Conservation (phyloP, 2,797 vertebrate genomes). For the Phrynocephalus vlangalii region DNA sequence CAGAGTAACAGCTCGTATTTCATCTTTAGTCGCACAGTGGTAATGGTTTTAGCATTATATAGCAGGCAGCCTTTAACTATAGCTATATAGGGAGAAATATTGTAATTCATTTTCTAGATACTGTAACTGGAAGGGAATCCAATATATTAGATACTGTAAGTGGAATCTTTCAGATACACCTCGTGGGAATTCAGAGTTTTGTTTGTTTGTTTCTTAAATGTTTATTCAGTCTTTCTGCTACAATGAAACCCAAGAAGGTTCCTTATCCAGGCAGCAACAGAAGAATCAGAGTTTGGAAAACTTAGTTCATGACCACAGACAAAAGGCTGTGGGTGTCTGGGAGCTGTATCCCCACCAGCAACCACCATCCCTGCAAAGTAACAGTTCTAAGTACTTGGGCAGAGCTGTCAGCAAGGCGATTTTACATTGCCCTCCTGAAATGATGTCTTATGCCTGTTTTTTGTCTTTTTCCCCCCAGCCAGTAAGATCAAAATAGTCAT, state of each 20-base stretch:
- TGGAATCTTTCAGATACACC: background rate
- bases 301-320: too few species aligned
- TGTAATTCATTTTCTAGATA: constrained; percentile 1
- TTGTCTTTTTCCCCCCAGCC: background rate
- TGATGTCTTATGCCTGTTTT: too few species aligned
- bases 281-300: background rate
- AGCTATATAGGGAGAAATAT: background rate
- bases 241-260: background rate
- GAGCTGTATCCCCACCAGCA: too few species aligned
- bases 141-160: background rate
- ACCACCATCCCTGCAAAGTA: too few species aligned
- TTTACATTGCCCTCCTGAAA: background rate
- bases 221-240: background rate
- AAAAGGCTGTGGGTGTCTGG: too few species aligned
- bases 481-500: background rate
- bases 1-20: constrained; percentile 18
- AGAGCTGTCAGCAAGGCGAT: background rate
- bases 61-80: too few species aligned
- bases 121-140: background rate
- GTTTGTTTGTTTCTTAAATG: background rate
- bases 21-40: background rate
- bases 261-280: background rate
- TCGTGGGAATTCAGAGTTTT: background rate
- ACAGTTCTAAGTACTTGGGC: background rate
- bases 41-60: background rate